Evolutionary conservation across 2,113 vertebrate species (phyloP), one percentile per base, ranked within the genome.

Genomic region (Sisor rabdophorus): DNA sequence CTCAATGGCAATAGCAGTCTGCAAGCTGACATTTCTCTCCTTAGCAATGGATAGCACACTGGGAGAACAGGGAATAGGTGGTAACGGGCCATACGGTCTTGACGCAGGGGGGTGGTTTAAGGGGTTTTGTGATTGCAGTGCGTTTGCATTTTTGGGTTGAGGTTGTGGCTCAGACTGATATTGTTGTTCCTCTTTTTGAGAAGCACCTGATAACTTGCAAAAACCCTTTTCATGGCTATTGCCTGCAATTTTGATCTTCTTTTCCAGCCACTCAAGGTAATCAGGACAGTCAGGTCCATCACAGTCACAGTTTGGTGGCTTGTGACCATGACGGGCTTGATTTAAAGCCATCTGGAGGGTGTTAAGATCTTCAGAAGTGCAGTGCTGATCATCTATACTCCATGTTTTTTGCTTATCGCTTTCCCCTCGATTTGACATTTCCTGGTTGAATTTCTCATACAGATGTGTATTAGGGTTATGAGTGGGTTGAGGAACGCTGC

Each of bases 251-350:
- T 94, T 94, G 84, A 99, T 98, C 89, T 97, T 98, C 80, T 94
- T 96, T 87, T 98, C 92, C 86, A 99, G 89, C 97, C 96, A 99
- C 84, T 98, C 95, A 87, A 98, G 93, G 91, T 98, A 98, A 88
- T 99, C 97, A 0, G 96, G 97, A 87, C 97, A 98, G 79, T 98
- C 95, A 0, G 95, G 95, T 79, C 97, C 96, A 2, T 98, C 95
- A 59, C 97, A 98, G 87, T 95, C 94, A 89, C 96, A 98, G 87
- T 94, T 97, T 47, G 96, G 95, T 9, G 97, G 96, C 81, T 99
- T 98, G 82, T 94, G 93, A 11, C 97, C 97, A 15, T 95, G 94
- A 85, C 93, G 95, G 22, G 97, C 96, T 58, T 96, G 91, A 80
- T 87, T 92, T 87, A 98, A 92, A 73, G 95, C 95, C 0, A 92